Conservation (phyloP, 1,140 invertebrate genomes). For the Atta texana region DNA sequence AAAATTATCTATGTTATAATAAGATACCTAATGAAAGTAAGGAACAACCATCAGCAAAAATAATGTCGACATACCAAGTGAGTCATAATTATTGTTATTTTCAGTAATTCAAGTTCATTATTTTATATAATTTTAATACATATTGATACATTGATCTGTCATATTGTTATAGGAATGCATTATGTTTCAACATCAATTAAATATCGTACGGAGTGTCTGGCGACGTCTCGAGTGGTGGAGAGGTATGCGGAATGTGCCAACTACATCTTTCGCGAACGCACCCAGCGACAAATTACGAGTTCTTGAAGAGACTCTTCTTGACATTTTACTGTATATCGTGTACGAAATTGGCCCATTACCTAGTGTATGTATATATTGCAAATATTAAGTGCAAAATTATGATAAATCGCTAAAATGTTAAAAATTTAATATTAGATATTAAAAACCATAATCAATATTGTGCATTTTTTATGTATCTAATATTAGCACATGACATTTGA, state of each 20-base stretch:
- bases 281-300: slow-evolving; percentile 93
- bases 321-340: slow-evolving; percentile 91
- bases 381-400: slow-evolving; percentile 33
- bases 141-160: slow-evolving; percentile 57
- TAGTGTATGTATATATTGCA: slow-evolving; percentile 82
- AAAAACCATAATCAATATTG: background rate
- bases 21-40: slow-evolving; percentile 87
- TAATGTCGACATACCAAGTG: slow-evolving; percentile 93
- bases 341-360: slow-evolving; percentile 87
- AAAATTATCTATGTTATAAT: slow-evolving; percentile 89
- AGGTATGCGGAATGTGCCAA: slow-evolving; percentile 80
- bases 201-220: slow-evolving; percentile 91
- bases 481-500: background rate
- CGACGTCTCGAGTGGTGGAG: slow-evolving; percentile 89
- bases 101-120: background rate
- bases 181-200: slow-evolving; percentile 93
- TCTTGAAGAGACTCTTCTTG: slow-evolving; percentile 92
- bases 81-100: slow-evolving; percentile 34
- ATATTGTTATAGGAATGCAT: slow-evolving; percentile 89
- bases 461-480: background rate
- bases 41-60: slow-evolving; percentile 89
- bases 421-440: background rate
- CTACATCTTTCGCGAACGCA: slow-evolving; percentile 87
- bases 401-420: background rate
- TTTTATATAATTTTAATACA: background rate